Evolutionary conservation across 2,888 invertebrate genomes (phyloP), one percentile per base, ranked within the genome.

Genomic region (Sinohyriopsis cumingii): DNA sequence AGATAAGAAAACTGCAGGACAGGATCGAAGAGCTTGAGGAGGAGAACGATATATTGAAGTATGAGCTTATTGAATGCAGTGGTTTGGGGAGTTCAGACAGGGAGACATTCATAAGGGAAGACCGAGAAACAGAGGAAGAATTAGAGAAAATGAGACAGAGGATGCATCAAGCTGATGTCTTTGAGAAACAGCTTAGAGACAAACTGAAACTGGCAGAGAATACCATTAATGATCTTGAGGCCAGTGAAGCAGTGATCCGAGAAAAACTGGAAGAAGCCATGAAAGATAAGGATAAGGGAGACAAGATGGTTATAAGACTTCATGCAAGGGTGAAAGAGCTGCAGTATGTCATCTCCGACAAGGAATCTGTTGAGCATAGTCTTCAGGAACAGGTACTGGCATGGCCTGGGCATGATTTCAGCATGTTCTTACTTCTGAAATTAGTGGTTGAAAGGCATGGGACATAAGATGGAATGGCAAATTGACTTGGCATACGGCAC

Each of bases 181-280:
- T 80, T 3, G 86, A 86, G 64, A 76, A 78, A 33, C 84, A 85
- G 62, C 61, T 79, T 62, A 75, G 79, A 57, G 85, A 86, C 24
- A 81, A 84, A 68, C 69, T 87, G 15, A 84, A 82, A 65, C 79
- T 84, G 53, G 83, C 84, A 22, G 86, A 87, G 65, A 77, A 82
- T 55, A 85, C 84, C 28, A 84, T 85, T 60, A 81, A 80, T 66
- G 86, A 86, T 59, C 75, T 86, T 7, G 87, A 87, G 68, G 71
- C 72, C 18, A 82, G 77, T 68, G 87, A 87, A 67, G 75, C 72
- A 25, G 75, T 78, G 15, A 62, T 81, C 20, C 71, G 84, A 59
- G 87, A 85, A 59, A 73, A 77, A 54, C 77, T 83, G n/a, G 84
- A 85, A 53, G 79, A 83, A 56, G 76, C 81, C 9, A 75, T 81